A percentile compares a stretch with the other conserved stretches of the same genome.
Evolutionary conservation across 2,113 vertebrate genomes (phyloP).

Genomic region (Thomomys bottae): DNA sequence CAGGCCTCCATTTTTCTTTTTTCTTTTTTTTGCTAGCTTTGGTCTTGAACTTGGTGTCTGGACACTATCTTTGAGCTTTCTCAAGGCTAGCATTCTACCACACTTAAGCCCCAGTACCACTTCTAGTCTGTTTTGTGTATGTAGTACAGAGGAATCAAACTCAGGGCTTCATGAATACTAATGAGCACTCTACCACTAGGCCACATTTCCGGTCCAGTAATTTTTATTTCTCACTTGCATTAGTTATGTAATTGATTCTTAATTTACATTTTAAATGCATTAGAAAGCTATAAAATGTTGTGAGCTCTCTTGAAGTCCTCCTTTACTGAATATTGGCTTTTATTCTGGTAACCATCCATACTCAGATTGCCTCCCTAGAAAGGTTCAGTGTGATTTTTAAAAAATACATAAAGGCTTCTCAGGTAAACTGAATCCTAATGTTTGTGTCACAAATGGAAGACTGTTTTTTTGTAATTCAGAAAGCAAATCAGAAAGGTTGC

Average conservation of each 20-base stretch:
- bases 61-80: no score
- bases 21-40: no score
- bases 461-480: background rate
- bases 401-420: conserved; percentile 1
- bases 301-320: background rate
- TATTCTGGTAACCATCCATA: background rate
- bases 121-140: no score
- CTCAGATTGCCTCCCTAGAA: background rate
- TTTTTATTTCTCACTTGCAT: conserved; percentile 12
- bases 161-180: no score
- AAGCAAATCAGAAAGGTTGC: background rate
- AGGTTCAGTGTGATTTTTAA: background rate
- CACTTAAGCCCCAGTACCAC: no score
- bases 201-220: no score
- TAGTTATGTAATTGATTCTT: background rate
- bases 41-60: no score
- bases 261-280: background rate
- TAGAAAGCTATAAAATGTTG: background rate
- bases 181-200: no score
- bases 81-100: no score
- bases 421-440: background rate
- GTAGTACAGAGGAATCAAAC: no score
- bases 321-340: background rate
- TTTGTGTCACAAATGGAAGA: background rate
- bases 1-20: background rate